These are phyloP conservation scores for Agriotes lineatus DNA, from an alignment of 2,888 invertebrate genomes.

Conservation along the genomic window DNA sequence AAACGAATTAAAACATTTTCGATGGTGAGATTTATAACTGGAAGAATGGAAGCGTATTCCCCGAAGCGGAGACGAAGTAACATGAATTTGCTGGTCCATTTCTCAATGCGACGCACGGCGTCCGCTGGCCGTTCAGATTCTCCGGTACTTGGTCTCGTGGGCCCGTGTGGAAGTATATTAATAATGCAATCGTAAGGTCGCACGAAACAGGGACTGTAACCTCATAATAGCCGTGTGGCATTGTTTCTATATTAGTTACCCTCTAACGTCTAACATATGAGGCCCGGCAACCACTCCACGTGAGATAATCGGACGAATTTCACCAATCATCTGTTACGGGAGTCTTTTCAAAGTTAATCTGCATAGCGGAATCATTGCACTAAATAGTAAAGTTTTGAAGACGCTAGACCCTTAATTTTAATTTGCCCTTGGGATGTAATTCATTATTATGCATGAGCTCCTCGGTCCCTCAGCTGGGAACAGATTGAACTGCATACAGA, in stretches of 20 bases:
- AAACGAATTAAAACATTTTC: conserved; percentile 14
- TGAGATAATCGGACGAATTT: background rate
- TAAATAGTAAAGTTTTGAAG: conserved; percentile 68
- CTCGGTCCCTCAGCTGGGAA: conserved; percentile 60
- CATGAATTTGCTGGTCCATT: conserved; percentile 61
- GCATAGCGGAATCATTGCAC: conserved; percentile 67
- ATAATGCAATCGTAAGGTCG: conserved; percentile 56
- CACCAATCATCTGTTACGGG: conserved; percentile 28
- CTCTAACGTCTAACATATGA: background rate
- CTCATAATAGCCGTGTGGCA: conserved; percentile 28
- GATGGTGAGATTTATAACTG: conserved; percentile 25
- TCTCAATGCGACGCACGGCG: conserved; percentile 57
- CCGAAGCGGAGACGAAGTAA: conserved; percentile 55
- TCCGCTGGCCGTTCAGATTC: conserved; percentile 54
- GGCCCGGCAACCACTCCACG: background rate
- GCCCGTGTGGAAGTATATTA: conserved; percentile 53
- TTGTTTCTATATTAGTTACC: conserved; percentile 18
- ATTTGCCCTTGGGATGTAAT: conserved; percentile 68
- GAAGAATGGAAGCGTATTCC: conserved; percentile 50
- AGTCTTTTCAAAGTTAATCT: conserved; percentile 59
- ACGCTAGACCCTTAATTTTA: conserved; percentile 67
- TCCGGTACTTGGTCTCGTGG: conserved; percentile 51
- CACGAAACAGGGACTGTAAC: conserved; percentile 37
- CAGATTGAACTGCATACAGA: conserved; percentile 66
- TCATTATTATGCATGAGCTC: conserved; percentile 69